Evolutionary conservation across 2,797 vertebrate genomes (phyloP).

Genomic region (Enteromius anoplus): DNA sequence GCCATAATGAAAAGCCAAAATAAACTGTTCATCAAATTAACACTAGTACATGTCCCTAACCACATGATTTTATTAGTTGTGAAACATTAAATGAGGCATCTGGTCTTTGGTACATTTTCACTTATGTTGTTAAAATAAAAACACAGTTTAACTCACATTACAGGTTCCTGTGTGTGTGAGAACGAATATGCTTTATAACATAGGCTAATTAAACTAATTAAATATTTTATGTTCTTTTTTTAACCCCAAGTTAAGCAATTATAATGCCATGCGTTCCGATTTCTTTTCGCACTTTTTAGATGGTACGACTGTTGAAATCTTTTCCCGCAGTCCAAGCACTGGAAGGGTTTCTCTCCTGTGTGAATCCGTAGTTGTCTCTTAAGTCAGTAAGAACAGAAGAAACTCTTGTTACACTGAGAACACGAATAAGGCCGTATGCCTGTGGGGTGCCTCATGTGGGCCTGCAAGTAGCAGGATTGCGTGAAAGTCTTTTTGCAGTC

Average conservation of each 20-base stretch:
- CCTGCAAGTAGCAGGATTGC: slow-evolving; percentile 78
- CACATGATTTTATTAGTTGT: neutral
- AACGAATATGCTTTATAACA: neutral
- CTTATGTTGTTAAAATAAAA: neutral
- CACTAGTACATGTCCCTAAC: neutral
- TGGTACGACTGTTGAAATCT: slow-evolving; percentile 75
- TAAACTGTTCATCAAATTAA: neutral
- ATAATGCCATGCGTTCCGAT: neutral
- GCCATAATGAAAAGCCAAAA: neutral
- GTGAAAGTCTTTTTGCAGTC: slow-evolving; percentile 77
- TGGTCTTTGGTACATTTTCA: neutral
- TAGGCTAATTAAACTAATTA: no score
- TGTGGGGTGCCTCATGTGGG: slow-evolving; percentile 77
- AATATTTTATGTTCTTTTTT: neutral
- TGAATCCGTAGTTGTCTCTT: slow-evolving; percentile 77
- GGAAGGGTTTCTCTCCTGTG: slow-evolving; percentile 71
- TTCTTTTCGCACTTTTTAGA: slow-evolving; percentile 71
- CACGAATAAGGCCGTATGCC: slow-evolving; percentile 74
- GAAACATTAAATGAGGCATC: neutral
- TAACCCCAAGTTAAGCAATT: neutral
- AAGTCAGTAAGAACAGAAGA: slow-evolving; percentile 76
- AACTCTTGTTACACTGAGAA: slow-evolving; percentile 74
- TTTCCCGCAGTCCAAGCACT: slow-evolving; percentile 71
- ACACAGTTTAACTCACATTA: neutral
- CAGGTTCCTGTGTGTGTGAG: neutral